Evolutionary conservation across 1,140 invertebrate genomes (phyloP), one percentile per base, ranked within the genome.

Genomic region (Aradophagus sp.): DNA sequence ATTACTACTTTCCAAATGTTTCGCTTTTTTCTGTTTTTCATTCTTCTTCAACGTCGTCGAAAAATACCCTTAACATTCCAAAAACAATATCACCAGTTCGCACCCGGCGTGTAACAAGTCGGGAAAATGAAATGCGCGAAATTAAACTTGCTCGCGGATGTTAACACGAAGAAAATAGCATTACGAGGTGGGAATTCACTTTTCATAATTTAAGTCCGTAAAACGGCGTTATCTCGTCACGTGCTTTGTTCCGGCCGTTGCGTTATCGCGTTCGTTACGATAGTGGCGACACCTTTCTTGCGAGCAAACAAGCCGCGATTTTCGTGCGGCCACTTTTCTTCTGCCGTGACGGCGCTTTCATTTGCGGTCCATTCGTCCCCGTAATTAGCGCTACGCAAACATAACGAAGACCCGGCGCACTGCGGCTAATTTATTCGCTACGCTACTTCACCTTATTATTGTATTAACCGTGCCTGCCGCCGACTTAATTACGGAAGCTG

Each of bases 361-460:
- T 72, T 69, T 65, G 69, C 69, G 73, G 59, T 66, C 61, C 65
- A 76, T 75, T 73, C 70, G 61, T 59, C 50, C 36, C 62, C 47
- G 70, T 78, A 76, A 76, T 76, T 75, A 75, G 73, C 67, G 75
- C 65, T 65, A 69, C 68, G 58, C 74, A 73, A 75, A 75, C 72
- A 75, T 67, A 62, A 73, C 62, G 61, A 15, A 68, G 61, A 65
- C 71, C 67, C 63, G 73, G 72, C 73, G 62, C 65, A 63, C 65
- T 39, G 31, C 38, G 42, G 59, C 19, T 78, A 78, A 76, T 75
- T 66, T 73, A 76, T 78, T 78, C 76, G 74, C 73, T 48, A 75
- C 73, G 63, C 74, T 65, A 68, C 72, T 74, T 76, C 73, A 56
- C 63, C 74, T 78, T 75, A 73, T 78, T 78, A 78, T 75, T 75